These are phyloP conservation scores for Leptopilina myrica DNA, from an alignment of 2,888 invertebrate genomes.

Conservation along the genomic window DNA sequence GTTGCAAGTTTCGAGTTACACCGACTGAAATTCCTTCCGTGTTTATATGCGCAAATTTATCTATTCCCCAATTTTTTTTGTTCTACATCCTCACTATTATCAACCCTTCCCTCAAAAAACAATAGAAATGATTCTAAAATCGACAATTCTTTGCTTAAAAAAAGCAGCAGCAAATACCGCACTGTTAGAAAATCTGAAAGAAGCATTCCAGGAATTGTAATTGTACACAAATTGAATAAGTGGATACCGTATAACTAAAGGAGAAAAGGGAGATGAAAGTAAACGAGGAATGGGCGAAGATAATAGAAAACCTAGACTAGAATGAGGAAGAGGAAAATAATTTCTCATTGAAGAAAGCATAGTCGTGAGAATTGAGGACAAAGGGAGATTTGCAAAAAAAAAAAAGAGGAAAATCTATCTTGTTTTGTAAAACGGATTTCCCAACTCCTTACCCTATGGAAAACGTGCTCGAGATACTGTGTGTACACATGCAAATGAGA, in stretches of 20 bases:
- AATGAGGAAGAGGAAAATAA: conserved; percentile 63
- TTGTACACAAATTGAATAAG: conserved; percentile 24
- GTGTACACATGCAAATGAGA: conserved; percentile 72
- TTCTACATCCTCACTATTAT: too few relatives aligned
- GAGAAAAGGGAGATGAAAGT: background rate
- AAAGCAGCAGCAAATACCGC: background rate
- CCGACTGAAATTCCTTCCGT: conserved; percentile 53
- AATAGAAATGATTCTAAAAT: background rate
- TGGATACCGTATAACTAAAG: conserved; percentile 19
- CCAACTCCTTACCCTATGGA: conserved; percentile 19
- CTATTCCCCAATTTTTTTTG: conserved; percentile 2
- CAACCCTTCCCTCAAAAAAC: too few relatives aligned
- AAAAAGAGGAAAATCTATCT: conserved; percentile 41
- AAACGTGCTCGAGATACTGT: conserved; percentile 54
- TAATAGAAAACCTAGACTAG: conserved; percentile 57
- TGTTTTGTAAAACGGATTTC: conserved; percentile 46
- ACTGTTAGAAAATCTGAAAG: background rate
- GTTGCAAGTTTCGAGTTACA: conserved; percentile 68
- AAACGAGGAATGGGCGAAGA: conserved; percentile 23
- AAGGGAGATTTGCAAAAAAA: conserved; percentile 41
- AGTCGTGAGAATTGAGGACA: conserved; percentile 51
- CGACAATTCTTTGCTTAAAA: background rate
- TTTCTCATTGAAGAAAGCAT: conserved; percentile 53
- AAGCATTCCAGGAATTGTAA: conserved; percentile 18
- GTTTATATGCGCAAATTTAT: conserved; percentile 46